A percentile compares a stretch with the other conserved stretches of the same genome.
phyloP scores from a whole-genome alignment of 2,113 vertebrate genomes.

The Plectropomus leopardus region DNA sequence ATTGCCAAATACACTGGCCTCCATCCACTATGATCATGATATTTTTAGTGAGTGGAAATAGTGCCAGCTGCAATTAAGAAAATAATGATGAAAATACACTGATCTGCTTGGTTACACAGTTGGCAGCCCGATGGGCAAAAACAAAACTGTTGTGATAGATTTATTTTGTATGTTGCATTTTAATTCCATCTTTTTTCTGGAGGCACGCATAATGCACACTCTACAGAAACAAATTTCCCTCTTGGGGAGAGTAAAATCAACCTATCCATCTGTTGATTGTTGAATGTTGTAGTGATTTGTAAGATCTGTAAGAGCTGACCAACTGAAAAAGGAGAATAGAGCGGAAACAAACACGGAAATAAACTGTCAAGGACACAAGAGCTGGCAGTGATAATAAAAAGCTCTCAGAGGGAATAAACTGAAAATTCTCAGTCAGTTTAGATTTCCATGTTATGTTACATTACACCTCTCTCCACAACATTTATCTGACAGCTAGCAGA shows the following conservation, averaged over 20 bases:
- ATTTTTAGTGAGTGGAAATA: constrained; percentile 14
- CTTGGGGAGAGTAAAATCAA: not conserved
- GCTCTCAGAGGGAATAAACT: not conserved
- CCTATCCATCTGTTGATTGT: not conserved
- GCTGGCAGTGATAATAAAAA: not conserved
- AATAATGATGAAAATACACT: not conserved
- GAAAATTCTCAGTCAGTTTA: not conserved
- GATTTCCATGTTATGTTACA: not conserved
- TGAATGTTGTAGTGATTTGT: not conserved
- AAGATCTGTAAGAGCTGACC: not conserved
- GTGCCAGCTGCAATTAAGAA: constrained; percentile 2
- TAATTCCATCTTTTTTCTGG: not conserved
- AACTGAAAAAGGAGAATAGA: constrained; percentile 1
- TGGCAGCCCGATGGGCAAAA: not conserved
- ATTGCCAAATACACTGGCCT: not conserved
- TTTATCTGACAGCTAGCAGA: not conserved
- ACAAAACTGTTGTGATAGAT: not conserved
- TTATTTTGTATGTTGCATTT: not conserved
- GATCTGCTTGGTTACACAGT: constrained; percentile 2
- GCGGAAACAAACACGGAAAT: constrained; percentile 7
- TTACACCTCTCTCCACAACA: not conserved
- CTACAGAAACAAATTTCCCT: not conserved
- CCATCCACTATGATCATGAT: not conserved
- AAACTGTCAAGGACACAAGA: not conserved
- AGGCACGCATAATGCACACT: not conserved